phyloP scores from a whole-genome alignment of 37 sponge, comb jelly and placozoan species.

The Beroe forskalii region DNA sequence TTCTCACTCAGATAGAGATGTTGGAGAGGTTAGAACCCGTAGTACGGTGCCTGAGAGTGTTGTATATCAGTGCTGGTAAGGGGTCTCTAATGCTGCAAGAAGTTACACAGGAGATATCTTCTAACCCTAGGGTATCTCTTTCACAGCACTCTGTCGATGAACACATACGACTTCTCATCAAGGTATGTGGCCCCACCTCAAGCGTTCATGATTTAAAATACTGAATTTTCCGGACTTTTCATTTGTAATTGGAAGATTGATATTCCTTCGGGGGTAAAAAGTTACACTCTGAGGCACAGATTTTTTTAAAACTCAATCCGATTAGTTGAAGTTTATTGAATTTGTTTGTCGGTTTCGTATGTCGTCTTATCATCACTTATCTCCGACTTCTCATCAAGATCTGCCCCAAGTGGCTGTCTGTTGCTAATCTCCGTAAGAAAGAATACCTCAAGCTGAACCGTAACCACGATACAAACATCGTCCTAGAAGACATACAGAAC shows the following conservation, averaged over 20 bases:
- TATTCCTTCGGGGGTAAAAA: no score
- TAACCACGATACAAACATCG: constrained; percentile 29
- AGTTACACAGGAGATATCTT: constrained; percentile 18
- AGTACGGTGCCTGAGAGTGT: constrained; percentile 47
- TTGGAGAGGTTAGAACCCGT: background rate
- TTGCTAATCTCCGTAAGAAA: constrained; percentile 1
- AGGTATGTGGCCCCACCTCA: no score
- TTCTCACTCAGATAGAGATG: constrained; percentile 22
- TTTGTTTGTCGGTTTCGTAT: no score
- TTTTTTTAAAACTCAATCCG: no score
- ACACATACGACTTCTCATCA: constrained; percentile 27
- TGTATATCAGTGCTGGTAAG: constrained; percentile 48
- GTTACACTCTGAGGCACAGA: no score
- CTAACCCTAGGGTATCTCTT: background rate
- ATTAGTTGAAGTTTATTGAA: no score
- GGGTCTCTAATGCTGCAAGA: constrained; percentile 1
- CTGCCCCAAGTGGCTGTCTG: constrained; percentile 4
- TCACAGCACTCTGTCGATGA: background rate
- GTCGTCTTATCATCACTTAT: background rate
- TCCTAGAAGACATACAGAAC: constrained; percentile 7
- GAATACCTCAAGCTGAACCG: constrained; percentile 51
- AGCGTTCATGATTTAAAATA: no score
- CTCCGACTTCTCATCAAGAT: background rate
- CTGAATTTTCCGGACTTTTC: no score
- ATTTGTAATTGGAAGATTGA: no score